Base-by-base conservation (phyloP, 2,888 invertebrate species). In the Lochmaea crataegi region DNA sequence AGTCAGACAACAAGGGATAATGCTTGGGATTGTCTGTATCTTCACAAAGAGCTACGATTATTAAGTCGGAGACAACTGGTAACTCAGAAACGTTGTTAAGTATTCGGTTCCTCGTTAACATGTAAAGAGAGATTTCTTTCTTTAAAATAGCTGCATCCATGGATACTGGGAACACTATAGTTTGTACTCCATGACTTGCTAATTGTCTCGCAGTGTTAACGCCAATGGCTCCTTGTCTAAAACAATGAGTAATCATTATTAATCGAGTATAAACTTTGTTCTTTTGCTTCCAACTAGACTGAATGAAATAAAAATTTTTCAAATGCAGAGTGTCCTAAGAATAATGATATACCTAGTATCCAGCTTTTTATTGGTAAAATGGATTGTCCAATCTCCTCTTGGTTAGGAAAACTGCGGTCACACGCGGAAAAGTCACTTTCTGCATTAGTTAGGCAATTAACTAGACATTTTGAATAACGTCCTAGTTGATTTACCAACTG, bases 121-220 rank as follows among this genome's bases (percentile, higher is more conserved):
- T 90, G 83, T 92, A 94, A 53, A 94, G 86, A 57, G 90, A 88
- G 32, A 94, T 85, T 84, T 94, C 94, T 78, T 90, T 90, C 68
- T 90, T 87, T 38, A 91, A 85, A 61, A 87, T 86, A 2, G 89
- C 74, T n/a, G 82, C 81, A 41, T 86, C 85, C 65, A 85, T 77
- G 5, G 83, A 80, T 4, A 82, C 79, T 10, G 81, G 72, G 68
- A 82, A 85, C 6, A 94, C 90, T 65, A 92, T 87, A 0, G 93
- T 93, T 77, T 90, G 90, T 0, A 94, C 92, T 66, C 95, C 95
- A 86, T 96, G 96, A 82, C 94, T 92, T 68, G 94, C 92, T 78
- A 96, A 89, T 85, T 96, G 94, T 14, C 96, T 90, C 42, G 93
- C 94, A 66, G 93, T 92, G 81, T 92, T 92, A 18, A 94, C 90